phyloP scores from a whole-genome alignment of 2,797 vertebrate genomes.

The Eleutherodactylus coqui region DNA sequence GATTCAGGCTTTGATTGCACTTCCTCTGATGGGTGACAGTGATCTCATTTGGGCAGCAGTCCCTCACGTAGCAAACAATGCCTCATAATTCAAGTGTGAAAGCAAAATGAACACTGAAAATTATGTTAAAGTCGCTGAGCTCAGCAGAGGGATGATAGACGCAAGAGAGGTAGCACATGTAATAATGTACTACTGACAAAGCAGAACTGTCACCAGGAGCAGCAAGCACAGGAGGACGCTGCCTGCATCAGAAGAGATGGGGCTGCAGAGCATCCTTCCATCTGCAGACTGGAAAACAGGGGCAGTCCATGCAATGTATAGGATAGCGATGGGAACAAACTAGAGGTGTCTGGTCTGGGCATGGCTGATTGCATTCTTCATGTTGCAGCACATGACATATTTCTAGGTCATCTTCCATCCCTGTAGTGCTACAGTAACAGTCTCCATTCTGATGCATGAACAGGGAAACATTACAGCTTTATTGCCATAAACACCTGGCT shows the following conservation, averaged over 20 bases:
- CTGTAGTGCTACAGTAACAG: too few relatives aligned
- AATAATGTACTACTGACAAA: slow-evolving; percentile 36
- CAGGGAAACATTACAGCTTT: too few relatives aligned
- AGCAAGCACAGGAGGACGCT: neutral
- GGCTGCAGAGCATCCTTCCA: neutral
- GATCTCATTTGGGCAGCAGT: slow-evolving; percentile 46
- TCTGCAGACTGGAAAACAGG: neutral
- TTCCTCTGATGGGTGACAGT: slow-evolving; percentile 48
- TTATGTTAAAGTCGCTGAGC: slow-evolving; percentile 47
- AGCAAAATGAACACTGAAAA: slow-evolving; percentile 47
- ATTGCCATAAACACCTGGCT: too few relatives aligned
- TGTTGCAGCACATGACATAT: neutral
- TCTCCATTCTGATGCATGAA: too few relatives aligned
- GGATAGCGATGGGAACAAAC: too few relatives aligned
- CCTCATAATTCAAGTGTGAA: slow-evolving; percentile 56
- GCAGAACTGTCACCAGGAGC: slow-evolving; percentile 31
- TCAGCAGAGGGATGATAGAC: slow-evolving; percentile 25
- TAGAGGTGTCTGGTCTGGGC: neutral
- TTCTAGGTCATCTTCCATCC: too few relatives aligned
- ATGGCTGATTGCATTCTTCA: too few relatives aligned
- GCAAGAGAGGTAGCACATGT: slow-evolving; percentile 28
- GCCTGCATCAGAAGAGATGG: neutral
- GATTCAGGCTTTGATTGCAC: slow-evolving; percentile 48
- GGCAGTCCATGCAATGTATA: neutral
- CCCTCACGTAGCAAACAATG: slow-evolving; percentile 54